A percentile compares a stretch with the other conserved stretches of the same genome.
Conservation (phyloP, 2,888 invertebrate genomes). For the Amphipoea lucens region DNA sequence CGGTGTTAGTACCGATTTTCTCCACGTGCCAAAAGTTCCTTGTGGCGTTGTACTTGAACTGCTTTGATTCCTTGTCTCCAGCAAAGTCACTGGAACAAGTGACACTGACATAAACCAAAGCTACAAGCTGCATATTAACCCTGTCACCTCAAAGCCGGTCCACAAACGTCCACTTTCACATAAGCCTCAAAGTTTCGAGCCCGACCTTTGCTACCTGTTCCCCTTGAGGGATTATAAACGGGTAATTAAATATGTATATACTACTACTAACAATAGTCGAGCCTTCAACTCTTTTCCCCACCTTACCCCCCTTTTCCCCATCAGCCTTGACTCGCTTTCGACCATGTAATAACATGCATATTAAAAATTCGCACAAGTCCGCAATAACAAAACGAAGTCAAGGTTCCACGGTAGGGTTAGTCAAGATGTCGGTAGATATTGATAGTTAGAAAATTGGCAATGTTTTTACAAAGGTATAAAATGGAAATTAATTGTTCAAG, state of each 20-base stretch:
- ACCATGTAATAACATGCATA: slow-evolving; percentile 48
- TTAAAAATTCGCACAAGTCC: slow-evolving; percentile 59
- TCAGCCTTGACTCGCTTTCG: slow-evolving; percentile 47
- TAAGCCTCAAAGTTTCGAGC: slow-evolving; percentile 38
- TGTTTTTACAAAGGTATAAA: neutral
- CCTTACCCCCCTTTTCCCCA: neutral
- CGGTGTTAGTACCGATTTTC: too few species aligned
- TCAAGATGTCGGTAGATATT: slow-evolving; percentile 28
- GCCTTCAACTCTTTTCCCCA: slow-evolving; percentile 44
- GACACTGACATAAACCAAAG: slow-evolving; percentile 28
- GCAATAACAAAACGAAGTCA: slow-evolving; percentile 54
- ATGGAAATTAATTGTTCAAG: neutral
- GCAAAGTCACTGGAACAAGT: neutral
- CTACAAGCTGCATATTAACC: slow-evolving; percentile 28
- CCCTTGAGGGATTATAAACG: slow-evolving; percentile 54
- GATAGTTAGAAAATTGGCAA: slow-evolving; percentile 30
- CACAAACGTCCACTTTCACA: slow-evolving; percentile 36
- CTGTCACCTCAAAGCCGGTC: slow-evolving; percentile 40
- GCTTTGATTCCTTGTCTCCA: neutral
- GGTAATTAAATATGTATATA: slow-evolving; percentile 50
- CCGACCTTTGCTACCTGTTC: slow-evolving; percentile 42
- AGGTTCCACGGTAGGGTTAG: slow-evolving; percentile 33
- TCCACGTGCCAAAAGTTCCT: neutral
- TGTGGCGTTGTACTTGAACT: neutral
- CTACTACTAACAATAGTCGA: slow-evolving; percentile 51